These are phyloP conservation scores for Drosophila virilis DNA, from an alignment of 1,140 invertebrate genomes.

Conservation along the genomic window DNA sequence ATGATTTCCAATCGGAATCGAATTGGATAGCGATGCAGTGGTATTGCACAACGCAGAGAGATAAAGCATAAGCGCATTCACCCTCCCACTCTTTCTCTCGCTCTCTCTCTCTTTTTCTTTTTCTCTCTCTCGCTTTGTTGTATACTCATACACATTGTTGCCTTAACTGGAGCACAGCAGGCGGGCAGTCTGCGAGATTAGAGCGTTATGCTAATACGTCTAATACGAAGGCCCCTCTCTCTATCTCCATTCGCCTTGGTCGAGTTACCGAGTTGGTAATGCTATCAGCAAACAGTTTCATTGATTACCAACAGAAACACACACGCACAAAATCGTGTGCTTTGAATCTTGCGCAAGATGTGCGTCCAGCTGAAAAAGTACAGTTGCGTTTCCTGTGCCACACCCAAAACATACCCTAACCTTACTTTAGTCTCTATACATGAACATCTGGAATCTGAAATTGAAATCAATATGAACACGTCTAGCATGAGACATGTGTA, in stretches of 20 bases:
- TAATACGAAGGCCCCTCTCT: constrained; percentile 5
- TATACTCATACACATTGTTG: background rate
- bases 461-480: background rate
- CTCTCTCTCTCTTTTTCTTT: background rate
- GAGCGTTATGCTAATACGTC: constrained; percentile 40
- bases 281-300: constrained; percentile 42
- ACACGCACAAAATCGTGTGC: constrained; percentile 13
- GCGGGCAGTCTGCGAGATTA: constrained; percentile 30
- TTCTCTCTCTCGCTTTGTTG: background rate
- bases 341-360: constrained; percentile 47
- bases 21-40: background rate
- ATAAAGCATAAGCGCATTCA: too few species aligned
- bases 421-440: background rate
- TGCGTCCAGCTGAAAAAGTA: constrained; percentile 39
- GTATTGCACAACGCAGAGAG: background rate
- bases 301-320: constrained; percentile 38
- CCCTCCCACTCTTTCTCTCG: too few species aligned
- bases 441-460: background rate
- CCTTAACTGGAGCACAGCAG: constrained; percentile 18
- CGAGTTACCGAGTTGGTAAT: constrained; percentile 18
- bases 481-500: background rate
- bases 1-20: background rate
- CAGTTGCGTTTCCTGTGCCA: constrained; percentile 24
- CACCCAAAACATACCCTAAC: background rate
- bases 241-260: background rate